phyloP scores from a whole-genome alignment of 53 echinoderm and acorn worm species.

The Astropecten irregularis region DNA sequence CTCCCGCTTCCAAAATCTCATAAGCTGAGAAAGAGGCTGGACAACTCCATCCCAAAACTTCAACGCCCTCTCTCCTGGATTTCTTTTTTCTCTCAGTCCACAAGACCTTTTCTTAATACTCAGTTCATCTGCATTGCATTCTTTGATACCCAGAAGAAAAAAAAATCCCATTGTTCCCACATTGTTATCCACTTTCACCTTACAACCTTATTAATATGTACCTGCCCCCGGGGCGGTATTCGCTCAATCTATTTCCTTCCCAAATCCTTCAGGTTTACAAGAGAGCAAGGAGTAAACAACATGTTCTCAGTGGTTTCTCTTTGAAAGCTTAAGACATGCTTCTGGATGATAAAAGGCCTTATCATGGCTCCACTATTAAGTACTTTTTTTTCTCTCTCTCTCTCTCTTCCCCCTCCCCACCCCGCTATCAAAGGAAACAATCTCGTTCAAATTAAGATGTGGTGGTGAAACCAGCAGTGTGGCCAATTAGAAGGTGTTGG shows the following conservation, averaged over 20 bases:
- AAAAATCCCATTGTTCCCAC: conserved; percentile 15
- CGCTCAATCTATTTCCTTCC: neutral
- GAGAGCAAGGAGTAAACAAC: conserved; percentile 17
- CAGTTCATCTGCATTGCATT: too few species aligned
- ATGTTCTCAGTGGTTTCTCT: neutral
- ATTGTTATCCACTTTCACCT: neutral
- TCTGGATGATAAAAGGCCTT: neutral
- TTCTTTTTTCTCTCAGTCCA: neutral
- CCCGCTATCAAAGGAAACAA: conserved; percentile 28
- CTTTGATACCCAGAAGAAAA: too few species aligned
- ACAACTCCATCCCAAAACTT: too few species aligned
- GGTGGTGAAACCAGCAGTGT: neutral
- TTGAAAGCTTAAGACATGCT: neutral
- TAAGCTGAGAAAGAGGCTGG: too few species aligned
- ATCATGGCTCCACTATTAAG: neutral
- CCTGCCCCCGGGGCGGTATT: neutral
- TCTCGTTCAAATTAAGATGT: conserved; percentile 16
- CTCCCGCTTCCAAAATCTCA: neutral
- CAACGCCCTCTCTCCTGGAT: too few species aligned
- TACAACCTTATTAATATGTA: conserved; percentile 40
- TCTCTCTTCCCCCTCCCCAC: too few species aligned
- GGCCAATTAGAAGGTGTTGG: neutral
- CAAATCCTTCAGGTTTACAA: neutral
- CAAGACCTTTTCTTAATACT: neutral
- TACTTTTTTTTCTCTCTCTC: neutral